Evolutionary conservation across 2,797 vertebrate species (phyloP).

Genomic region (Catamblyrhynchus diadema): DNA sequence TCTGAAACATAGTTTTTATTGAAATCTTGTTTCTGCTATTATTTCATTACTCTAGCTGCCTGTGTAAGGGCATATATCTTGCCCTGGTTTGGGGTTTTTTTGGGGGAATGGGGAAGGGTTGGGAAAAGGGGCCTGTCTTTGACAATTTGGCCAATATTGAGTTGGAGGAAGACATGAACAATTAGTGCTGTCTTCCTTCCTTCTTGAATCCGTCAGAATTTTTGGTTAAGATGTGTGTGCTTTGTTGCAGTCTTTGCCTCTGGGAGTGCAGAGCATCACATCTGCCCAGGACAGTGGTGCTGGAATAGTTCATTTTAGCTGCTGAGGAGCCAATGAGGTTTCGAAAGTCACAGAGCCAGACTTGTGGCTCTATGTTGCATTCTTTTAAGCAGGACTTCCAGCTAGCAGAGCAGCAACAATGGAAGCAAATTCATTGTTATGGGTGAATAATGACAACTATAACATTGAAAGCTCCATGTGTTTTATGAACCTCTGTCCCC

Average conservation of each 20-base stretch:
- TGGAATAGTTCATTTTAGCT: neutral
- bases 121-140: accelerated
- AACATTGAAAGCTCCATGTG: accelerated
- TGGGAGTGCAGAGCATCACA: neutral
- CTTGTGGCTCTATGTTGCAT: neutral
- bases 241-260: neutral
- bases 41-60: neutral
- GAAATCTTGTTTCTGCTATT: neutral
- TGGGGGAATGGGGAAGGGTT: accelerated
- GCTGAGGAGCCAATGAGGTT: neutral
- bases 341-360: neutral
- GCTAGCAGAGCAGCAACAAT: neutral
- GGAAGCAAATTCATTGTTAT: neutral
- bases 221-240: accelerated
- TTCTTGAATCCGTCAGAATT: neutral
- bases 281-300: neutral
- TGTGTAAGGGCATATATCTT: neutral
- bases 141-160: neutral
- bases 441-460: neutral
- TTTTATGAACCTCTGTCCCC: neutral
- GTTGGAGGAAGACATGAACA: neutral
- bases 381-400: neutral
- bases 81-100: accelerated
- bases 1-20: neutral
- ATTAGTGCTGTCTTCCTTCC: neutral